Conservation (phyloP, 1,140 invertebrate species). For the Teleopsis dalmanni region DNA sequence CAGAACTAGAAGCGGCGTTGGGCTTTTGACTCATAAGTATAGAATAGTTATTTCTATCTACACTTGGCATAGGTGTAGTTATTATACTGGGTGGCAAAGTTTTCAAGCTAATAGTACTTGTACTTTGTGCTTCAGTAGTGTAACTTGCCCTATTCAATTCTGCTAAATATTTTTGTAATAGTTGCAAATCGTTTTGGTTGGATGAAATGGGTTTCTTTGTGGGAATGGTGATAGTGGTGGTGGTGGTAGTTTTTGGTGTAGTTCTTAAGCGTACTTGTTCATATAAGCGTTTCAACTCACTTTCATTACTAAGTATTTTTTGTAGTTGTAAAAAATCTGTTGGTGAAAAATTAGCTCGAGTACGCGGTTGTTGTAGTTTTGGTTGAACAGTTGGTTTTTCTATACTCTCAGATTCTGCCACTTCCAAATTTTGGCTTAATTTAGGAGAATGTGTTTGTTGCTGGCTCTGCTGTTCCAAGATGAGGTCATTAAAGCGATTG, state of each 20-base stretch:
- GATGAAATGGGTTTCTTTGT: constrained; percentile 11
- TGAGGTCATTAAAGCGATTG: background rate
- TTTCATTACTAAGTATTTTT: constrained; percentile 29
- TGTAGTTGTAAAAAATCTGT: constrained; percentile 29
- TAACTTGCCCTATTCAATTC: constrained; percentile 10
- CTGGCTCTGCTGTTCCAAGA: background rate
- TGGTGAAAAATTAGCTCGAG: background rate
- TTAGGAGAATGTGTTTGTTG: background rate
- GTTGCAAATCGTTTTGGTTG: constrained; percentile 2
- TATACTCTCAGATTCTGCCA: background rate
- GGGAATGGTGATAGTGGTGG: constrained; percentile 6
- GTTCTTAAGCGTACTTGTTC: constrained; percentile 27
- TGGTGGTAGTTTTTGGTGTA: constrained; percentile 16
- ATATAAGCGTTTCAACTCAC: constrained; percentile 32
- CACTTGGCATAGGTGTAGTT: constrained; percentile 11
- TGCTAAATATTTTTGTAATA: constrained; percentile 12
- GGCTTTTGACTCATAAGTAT: constrained; percentile 11
- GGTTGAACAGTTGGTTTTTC: constrained; percentile 1
- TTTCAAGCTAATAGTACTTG: background rate
- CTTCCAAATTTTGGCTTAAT: background rate
- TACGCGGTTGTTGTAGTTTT: background rate
- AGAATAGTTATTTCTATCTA: background rate
- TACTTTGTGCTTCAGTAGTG: background rate
- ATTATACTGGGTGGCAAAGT: constrained; percentile 7
- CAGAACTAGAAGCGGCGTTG: constrained; percentile 21